Evolutionary conservation across 30 jellyfish, hydroid and myxozoan species (phyloP).

Genomic region (Cassiopea xamachana): DNA sequence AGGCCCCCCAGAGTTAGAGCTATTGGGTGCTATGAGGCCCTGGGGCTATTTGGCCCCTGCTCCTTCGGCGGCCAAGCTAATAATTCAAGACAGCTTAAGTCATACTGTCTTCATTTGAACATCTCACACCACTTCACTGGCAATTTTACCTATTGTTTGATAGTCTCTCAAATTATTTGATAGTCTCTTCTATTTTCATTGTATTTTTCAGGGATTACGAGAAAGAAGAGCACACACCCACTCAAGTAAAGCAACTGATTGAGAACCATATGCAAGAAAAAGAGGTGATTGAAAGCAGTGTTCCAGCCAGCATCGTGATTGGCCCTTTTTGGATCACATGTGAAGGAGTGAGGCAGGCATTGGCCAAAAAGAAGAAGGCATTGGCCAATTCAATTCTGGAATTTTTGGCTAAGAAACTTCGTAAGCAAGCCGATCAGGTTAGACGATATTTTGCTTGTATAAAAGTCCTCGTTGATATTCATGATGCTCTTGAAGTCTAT

Average conservation of each 20-base stretch:
- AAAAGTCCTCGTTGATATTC: too few relatives aligned
- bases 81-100: too few relatives aligned
- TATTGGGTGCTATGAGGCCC: too few relatives aligned
- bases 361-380: constrained; percentile 91
- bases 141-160: not conserved
- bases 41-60: too few relatives aligned
- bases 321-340: constrained; percentile 91
- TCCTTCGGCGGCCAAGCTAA: too few relatives aligned
- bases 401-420: constrained; percentile 87
- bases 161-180: not conserved
- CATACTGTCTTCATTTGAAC: too few relatives aligned
- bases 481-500: too few relatives aligned
- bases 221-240: constrained; percentile 91
- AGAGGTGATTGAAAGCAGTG: constrained; percentile 80
- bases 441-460: not conserved
- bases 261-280: constrained; percentile 82
- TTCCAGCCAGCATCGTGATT: constrained; percentile 83
- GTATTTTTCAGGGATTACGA: constrained; percentile 73
- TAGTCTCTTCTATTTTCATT: not conserved
- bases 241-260: constrained; percentile 92
- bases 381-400: constrained; percentile 96
- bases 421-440: constrained; percentile 91
- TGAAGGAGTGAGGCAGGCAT: constrained; percentile 88
- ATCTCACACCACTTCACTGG: too few relatives aligned
- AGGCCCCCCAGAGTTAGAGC: too few relatives aligned